Evolutionary conservation across 2,888 invertebrate genomes (phyloP).

Genomic region (Allophyes oxyacanthae): DNA sequence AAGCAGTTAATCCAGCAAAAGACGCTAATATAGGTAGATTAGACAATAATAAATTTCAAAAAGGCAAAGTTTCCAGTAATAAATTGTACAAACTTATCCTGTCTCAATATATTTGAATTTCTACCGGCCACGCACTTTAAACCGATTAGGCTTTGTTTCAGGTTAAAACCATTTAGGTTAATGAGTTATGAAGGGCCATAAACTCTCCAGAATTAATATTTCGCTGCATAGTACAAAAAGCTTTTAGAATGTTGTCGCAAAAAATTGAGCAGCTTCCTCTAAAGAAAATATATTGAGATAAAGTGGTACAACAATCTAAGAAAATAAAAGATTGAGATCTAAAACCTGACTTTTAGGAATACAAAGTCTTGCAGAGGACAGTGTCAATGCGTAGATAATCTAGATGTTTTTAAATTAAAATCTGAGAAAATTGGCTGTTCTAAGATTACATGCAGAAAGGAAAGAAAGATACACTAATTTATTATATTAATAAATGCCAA

Average conservation of each 20-base stretch:
- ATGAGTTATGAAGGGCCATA: conserved; percentile 68
- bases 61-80: conserved; percentile 32
- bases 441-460: no score
- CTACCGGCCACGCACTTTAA: conserved; percentile 66
- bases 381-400: no score
- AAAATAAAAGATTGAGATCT: neutral
- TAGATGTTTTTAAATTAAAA: no score
- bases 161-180: conserved; percentile 74
- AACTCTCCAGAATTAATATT: conserved; percentile 70
- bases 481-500: no score
- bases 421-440: no score
- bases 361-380: no score
- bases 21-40: conserved; percentile 24
- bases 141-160: conserved; percentile 67
- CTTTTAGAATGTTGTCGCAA: conserved; percentile 29
- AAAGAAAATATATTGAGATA: conserved; percentile 23
- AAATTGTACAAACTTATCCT: conserved; percentile 46
- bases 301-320: conserved; percentile 10
- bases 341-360: conserved; percentile 11
- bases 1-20: conserved; percentile 21
- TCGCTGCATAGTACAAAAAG: conserved; percentile 39
- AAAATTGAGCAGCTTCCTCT: conserved; percentile 21
- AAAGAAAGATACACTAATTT: no score
- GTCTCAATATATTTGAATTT: conserved; percentile 54
- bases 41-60: conserved; percentile 32